These are phyloP conservation scores for Aythya baeri DNA, from an alignment of 2,113 vertebrate species.

Conservation along the genomic window DNA sequence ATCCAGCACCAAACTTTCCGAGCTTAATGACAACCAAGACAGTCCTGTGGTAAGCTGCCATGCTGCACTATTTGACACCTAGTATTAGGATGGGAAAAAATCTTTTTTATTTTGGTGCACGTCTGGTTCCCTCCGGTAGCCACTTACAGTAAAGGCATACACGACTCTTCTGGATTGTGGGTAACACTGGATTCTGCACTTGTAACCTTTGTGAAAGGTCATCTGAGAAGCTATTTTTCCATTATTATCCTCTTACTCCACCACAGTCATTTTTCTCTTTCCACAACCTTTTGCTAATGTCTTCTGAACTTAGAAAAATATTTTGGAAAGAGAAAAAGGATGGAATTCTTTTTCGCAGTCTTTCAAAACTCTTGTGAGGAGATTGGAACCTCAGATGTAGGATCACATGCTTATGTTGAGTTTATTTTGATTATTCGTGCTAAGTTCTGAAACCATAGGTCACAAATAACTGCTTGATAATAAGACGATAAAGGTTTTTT, in stretches of 20 bases:
- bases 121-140: neutral
- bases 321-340: neutral
- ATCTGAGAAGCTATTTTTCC: neutral
- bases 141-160: neutral
- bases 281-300: neutral
- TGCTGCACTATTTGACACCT: neutral
- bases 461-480: neutral
- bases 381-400: neutral
- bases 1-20: constrained; percentile 80
- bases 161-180: neutral
- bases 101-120: neutral
- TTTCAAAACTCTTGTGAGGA: neutral
- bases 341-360: neutral
- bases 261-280: neutral
- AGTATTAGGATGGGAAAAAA: neutral
- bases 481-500: neutral
- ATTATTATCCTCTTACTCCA: neutral
- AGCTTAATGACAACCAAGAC: constrained; percentile 83
- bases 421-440: neutral
- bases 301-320: neutral
- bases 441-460: neutral
- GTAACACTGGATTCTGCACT: neutral
- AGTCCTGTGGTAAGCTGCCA: constrained; percentile 81
- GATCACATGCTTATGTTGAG: neutral
- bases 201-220: neutral